Evolutionary conservation across 2,888 invertebrate genomes (phyloP).

Genomic region (Chrysotoxum bicinctum): DNA sequence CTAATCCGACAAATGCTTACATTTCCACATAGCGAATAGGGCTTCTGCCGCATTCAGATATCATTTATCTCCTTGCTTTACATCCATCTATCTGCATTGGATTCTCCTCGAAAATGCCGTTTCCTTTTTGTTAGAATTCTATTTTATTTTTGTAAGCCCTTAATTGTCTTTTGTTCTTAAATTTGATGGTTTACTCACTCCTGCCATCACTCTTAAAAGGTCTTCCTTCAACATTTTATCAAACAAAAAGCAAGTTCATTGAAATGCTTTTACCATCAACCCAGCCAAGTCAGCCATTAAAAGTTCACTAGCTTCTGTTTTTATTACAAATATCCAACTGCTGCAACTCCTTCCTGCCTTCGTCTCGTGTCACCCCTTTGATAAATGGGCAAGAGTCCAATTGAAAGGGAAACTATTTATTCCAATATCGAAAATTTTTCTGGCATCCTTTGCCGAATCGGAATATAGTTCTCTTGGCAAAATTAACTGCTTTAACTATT

Average conservation of each 20-base stretch:
- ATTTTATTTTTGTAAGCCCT: constrained; percentile 1
- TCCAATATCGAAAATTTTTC: constrained; percentile 41
- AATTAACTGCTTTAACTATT: constrained; percentile 56
- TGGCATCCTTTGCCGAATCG: constrained; percentile 31
- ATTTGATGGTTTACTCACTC: constrained; percentile 44
- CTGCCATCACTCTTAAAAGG: not conserved
- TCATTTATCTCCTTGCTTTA: not conserved
- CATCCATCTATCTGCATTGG: too few relatives aligned
- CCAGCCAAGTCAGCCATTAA: constrained; percentile 46
- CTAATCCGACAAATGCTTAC: constrained; percentile 26
- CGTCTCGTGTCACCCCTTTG: not conserved
- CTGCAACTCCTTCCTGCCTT: not conserved
- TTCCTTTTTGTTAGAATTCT: constrained; percentile 1
- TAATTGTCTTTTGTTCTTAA: constrained; percentile 57
- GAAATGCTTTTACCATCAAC: constrained; percentile 27
- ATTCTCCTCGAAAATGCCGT: not conserved
- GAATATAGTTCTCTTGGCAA: constrained; percentile 30
- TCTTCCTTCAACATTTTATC: not conserved
- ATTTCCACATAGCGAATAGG: constrained; percentile 18
- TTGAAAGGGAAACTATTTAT: constrained; percentile 70
- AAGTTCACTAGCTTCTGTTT: constrained; percentile 60
- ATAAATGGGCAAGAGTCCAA: constrained; percentile 45
- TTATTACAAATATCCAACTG: constrained; percentile 14
- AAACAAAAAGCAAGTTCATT: constrained; percentile 53
- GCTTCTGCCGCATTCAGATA: constrained; percentile 36